These are phyloP conservation scores for Xyliphius kryptos DNA, from an alignment of 2,113 vertebrate genomes.

Conservation along the genomic window DNA sequence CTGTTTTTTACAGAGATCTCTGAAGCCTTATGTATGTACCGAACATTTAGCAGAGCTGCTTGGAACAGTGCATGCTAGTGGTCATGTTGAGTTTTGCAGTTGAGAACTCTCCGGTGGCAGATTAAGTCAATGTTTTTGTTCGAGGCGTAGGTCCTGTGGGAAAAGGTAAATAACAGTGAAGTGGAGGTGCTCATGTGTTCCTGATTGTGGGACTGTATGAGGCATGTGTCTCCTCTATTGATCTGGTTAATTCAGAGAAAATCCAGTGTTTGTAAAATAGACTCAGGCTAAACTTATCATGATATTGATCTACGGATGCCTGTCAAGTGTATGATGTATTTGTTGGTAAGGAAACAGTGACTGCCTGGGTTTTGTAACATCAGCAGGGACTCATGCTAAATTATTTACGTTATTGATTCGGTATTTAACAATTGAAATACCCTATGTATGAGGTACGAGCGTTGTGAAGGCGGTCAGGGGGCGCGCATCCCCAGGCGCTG, in stretches of 20 bases:
- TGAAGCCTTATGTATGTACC: neutral
- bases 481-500: slow-evolving; percentile 46
- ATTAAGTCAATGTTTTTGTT: slow-evolving; percentile 9
- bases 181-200: slow-evolving; percentile 11
- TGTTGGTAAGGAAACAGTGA: slow-evolving; percentile 32
- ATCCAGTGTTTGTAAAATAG: slow-evolving; percentile 38
- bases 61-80: slow-evolving; percentile 26
- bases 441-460: slow-evolving; percentile 31
- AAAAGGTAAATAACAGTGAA: slow-evolving; percentile 15
- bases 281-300: slow-evolving; percentile 42
- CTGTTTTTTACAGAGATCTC: slow-evolving; percentile 4
- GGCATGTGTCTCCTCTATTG: slow-evolving; percentile 10
- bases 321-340: slow-evolving; percentile 38
- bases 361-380: slow-evolving; percentile 36
- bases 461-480: slow-evolving; percentile 38
- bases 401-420: slow-evolving; percentile 49
- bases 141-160: slow-evolving; percentile 13
- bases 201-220: slow-evolving; percentile 2
- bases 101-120: neutral
- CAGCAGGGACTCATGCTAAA: slow-evolving; percentile 40
- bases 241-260: slow-evolving; percentile 42
- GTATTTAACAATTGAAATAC: slow-evolving; percentile 41
- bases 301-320: slow-evolving; percentile 37
- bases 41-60: neutral
- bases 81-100: slow-evolving; percentile 13